Conservation (phyloP, 2,888 invertebrate species). For the Aelia acuminata region DNA sequence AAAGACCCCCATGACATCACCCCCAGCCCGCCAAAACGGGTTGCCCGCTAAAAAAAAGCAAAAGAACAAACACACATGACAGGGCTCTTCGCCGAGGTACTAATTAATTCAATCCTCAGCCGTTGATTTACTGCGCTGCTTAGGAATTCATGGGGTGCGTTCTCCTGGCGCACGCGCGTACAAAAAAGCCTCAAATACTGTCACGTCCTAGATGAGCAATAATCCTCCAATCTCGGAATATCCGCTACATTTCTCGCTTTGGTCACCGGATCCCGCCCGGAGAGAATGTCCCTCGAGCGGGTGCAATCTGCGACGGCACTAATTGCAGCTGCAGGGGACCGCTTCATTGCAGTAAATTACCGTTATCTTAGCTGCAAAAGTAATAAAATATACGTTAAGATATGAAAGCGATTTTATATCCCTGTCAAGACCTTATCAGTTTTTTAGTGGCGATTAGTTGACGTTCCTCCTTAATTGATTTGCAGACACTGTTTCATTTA, state of each 20-base stretch:
- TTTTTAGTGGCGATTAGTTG: no score
- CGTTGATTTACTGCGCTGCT: constrained; percentile 19
- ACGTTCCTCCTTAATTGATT: no score
- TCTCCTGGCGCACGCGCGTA: neutral
- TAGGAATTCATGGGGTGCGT: constrained; percentile 1
- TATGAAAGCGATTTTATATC: neutral
- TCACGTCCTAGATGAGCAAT: constrained; percentile 34
- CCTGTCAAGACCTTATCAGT: no score
- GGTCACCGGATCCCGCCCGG: neutral
- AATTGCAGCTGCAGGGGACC: neutral
- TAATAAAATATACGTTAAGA: neutral
- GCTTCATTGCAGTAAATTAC: no score
- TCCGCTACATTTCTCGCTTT: neutral
- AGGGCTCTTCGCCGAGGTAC: constrained; percentile 21
- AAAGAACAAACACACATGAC: neutral
- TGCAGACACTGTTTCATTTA: no score
- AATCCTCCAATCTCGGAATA: neutral
- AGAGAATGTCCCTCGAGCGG: neutral
- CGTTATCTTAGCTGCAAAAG: no score
- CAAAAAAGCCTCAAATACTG: neutral
- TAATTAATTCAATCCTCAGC: neutral
- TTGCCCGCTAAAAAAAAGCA: constrained; percentile 7
- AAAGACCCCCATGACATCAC: constrained; percentile 31
- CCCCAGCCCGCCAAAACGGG: neutral
- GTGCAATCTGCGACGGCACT: neutral